Evolutionary conservation across 2,797 vertebrate genomes (phyloP), one percentile per base, ranked within the genome.

Genomic region (Cryptoblepharus egeriae): DNA sequence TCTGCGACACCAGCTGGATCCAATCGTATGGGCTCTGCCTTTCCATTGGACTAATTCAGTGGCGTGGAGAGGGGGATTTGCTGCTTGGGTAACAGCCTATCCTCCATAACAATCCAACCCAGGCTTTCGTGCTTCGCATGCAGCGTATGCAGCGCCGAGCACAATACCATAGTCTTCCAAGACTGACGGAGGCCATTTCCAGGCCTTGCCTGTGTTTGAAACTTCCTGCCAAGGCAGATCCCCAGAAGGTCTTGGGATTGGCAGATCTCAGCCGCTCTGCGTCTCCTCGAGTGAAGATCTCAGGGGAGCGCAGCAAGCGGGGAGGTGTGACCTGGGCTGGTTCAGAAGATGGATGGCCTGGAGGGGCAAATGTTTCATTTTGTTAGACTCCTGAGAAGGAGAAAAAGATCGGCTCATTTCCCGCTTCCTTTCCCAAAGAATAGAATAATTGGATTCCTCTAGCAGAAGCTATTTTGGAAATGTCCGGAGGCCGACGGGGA

Each of bases 171-270:
- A n/a, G n/a, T n/a, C n/a, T n/a, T n/a, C n/a, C n/a, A n/a, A n/a
- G n/a, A n/a, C n/a, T n/a, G n/a, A n/a, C n/a, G n/a, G n/a, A n/a
- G 69, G 81, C 78, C 69, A 75, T 55, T 75, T 80, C 73, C 77
- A 83, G 4, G 32, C 5, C 30, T 13, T 5, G 3, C 9, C 77
- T 26, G 30, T 60, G 30, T 28, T 30, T 11, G 28, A 35, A 68
- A 7, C 32, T 55, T 37, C 42, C 71, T 76, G 70, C 45, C 2
- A 42, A 10, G 28, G 30, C 76, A 61, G 64, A 12, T 49, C 4
- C 57, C 49, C 24, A 0, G 0, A 0, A 2, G 28, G 15, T 18
- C 70, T 28, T 22, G 3, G 49, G 12, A 32, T 2, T 2, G 12
- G 32, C 32, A 22, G 24, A 32, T 15, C 20, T 5, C 55, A 32